Conservation (phyloP, 1,140 invertebrate genomes). For the Lethrus apterus region DNA sequence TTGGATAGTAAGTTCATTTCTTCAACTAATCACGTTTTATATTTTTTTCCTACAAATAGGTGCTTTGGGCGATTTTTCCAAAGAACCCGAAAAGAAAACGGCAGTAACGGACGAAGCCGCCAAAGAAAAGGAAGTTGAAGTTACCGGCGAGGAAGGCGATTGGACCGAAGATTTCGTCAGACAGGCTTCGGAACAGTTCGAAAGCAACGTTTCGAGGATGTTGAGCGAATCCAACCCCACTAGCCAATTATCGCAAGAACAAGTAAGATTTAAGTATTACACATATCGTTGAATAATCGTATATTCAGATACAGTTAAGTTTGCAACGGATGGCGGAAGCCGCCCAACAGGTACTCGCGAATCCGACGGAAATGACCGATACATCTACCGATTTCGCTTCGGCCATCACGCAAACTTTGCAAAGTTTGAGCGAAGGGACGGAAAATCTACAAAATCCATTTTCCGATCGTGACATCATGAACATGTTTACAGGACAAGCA, state of each 20-base stretch:
- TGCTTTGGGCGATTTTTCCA: slow-evolving; percentile 51
- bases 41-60: slow-evolving; percentile 35
- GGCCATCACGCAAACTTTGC: slow-evolving; percentile 37
- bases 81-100: slow-evolving; percentile 30
- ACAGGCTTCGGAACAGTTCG: slow-evolving; percentile 53
- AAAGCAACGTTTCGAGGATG: slow-evolving; percentile 52
- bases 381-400: slow-evolving; percentile 31
- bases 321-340: slow-evolving; percentile 37
- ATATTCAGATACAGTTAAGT: slow-evolving; percentile 25
- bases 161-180: slow-evolving; percentile 58
- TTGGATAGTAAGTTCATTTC: slow-evolving; percentile 32
- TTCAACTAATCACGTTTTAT: slow-evolving; percentile 6
- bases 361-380: slow-evolving; percentile 29
- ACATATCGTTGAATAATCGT: background rate
- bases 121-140: slow-evolving; percentile 6
- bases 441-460: slow-evolving; percentile 47
- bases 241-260: slow-evolving; percentile 35
- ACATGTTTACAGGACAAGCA: slow-evolving; percentile 43
- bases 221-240: slow-evolving; percentile 41
- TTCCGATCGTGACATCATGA: slow-evolving; percentile 47
- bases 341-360: slow-evolving; percentile 33
- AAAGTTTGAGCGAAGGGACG: slow-evolving; percentile 42
- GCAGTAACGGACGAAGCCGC: slow-evolving; percentile 12
- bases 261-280: slow-evolving; percentile 10
- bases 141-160: slow-evolving; percentile 36